Base-by-base conservation (phyloP, 2,797 vertebrate species). In the Rhinella marina region DNA sequence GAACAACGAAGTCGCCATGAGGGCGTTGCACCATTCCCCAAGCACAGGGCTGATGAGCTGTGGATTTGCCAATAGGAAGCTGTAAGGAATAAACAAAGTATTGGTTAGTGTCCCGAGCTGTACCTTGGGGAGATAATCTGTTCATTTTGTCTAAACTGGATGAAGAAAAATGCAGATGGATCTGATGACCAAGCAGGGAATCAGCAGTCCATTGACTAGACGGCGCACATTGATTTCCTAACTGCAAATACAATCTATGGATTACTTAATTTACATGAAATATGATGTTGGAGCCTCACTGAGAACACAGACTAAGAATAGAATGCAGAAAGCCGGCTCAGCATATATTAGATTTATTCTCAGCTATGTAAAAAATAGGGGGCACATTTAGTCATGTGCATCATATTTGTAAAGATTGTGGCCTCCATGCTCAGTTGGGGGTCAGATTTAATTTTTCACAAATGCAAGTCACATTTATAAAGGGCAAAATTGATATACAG, bases 151-250 rank as follows among this genome's bases (percentile, higher is more conserved):
- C 64, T 54, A 25, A 66, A 86, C 41, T 80, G 77, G 76, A 86
- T 68, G 85, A 70, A 80, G 75, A 86, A 86, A 77, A 78, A 70
- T 79, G 85, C 76, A 86, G 50, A 68, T 86, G 76, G 62, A 80
- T 50, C 66, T 79, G 62, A 86, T 66, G 84, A 54, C 59, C 76
- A 68, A 79, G 62, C 48, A 70, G 48, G 68, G 29, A 70, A 56
- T 57, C 27, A 70, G 62, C 76, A 59, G 66, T 68, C 68, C 82
- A 84, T 27, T 57, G 66, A 84, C 54, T 84, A 73, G 66, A 84
- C 82, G 56, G 17, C 23, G 25, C 16, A 23, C 85, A 86, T 80
- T 70, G 62, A 86, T 73, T 84, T 83, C 57, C 66, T 61, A 16
- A 81, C 82, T 75, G 82, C 68, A 73, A 57, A 84, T 84, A 84